Evolutionary conservation across 2,113 vertebrate species (phyloP), one percentile per base, ranked within the genome.

Genomic region (Zonotrichia leucophrys): DNA sequence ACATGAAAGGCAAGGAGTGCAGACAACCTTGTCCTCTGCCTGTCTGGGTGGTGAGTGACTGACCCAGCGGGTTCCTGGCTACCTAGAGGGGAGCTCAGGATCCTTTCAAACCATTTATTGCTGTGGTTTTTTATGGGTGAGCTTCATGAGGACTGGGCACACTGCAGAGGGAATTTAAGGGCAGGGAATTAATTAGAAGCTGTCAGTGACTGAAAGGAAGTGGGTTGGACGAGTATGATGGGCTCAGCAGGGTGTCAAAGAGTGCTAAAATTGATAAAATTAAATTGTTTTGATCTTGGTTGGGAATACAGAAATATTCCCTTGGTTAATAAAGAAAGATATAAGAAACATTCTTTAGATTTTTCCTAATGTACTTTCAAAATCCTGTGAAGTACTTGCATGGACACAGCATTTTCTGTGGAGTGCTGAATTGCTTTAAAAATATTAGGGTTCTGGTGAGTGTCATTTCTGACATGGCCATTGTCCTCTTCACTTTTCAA

Each of bases 31-130:
- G 69, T 77, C 92, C 68, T 78, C 72, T 73, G 56, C 35, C 58
- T 35, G 49, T 84, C 84, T 90, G 33, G 2, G 49, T 6, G 5
- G 15, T n/a, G 21, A 37, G 44, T 31, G 73, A 12, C 31, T 22
- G 83, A 10, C 47, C 13, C 46, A 12, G 55, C 64, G 55, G 64
- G 31, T 46, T 68, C 84, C 50, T 67, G 55, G 75, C 55, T 67
- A 4, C 91, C 83, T 24, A n/a, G 62, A 28, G 79, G 42, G 82
- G 33, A 94, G 82, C 90, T 94, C 89, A 94, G 94, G 76, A 62
- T 90, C 67, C 46, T n/a, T 69, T 76, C 90, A 86, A 23, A 52
- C 63, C 49, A 7, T 35, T 68, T 53, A 58, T 79, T 91, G 80
- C 86, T 82, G 92, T 49, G 78, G 44, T 83, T 83, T 87, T 53